A percentile compares a stretch with the other conserved stretches of the same genome.
Conservation (phyloP, 2,113 vertebrate genomes). For the Grantiella picta region DNA sequence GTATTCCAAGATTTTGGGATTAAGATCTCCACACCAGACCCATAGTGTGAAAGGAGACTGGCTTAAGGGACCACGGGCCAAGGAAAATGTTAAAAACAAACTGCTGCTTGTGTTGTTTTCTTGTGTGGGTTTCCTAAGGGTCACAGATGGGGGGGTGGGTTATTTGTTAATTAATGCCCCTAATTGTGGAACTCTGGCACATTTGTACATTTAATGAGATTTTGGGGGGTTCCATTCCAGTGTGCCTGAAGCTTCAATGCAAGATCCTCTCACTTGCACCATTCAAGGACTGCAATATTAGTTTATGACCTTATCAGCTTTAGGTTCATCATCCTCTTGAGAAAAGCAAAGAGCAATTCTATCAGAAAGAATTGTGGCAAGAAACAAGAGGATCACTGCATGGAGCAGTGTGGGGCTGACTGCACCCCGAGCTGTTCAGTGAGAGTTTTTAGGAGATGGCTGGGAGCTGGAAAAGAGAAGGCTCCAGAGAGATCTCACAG, state of each 20-base stretch:
- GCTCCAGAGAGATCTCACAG: not conserved
- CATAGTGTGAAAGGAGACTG: not conserved
- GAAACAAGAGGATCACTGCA: not conserved
- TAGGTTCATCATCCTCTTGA: not conserved
- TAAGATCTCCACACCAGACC: not conserved
- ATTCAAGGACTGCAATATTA: not conserved
- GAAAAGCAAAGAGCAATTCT: not conserved
- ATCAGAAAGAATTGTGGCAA: not conserved
- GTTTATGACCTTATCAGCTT: not conserved
- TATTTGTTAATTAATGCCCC: not conserved
- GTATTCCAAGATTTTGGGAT: not conserved
- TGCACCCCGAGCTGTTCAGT: not conserved
- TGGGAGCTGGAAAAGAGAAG: not conserved
- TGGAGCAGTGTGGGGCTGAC: not conserved
- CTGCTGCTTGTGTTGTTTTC: not conserved
- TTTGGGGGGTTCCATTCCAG: not conserved
- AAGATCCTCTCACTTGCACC: not conserved
- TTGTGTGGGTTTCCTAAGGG: not conserved
- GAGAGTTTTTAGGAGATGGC: not conserved
- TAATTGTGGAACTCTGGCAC: not conserved
- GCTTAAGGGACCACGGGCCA: not conserved
- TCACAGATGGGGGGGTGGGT: accelerated
- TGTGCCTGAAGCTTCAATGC: not conserved
- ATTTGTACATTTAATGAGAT: not conserved
- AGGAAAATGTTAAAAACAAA: not conserved